Evolutionary conservation across 2,888 invertebrate species (phyloP).

Genomic region (Vesta saturnalis): DNA sequence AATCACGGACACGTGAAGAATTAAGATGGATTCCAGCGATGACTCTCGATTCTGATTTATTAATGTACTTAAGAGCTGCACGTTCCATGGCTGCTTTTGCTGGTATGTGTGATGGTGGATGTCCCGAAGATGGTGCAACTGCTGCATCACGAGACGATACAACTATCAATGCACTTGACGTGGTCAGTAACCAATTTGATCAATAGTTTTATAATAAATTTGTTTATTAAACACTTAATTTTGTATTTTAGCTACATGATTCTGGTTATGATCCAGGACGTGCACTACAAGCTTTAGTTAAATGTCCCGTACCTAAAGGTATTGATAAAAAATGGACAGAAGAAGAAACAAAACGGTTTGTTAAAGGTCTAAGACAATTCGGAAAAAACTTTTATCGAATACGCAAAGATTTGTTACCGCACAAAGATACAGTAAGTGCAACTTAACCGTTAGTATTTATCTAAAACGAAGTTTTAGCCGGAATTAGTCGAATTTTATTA

Average conservation of each 20-base stretch:
- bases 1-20: slow-evolving; percentile 77
- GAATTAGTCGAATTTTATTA: slow-evolving; percentile 99
- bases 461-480: slow-evolving; percentile 66
- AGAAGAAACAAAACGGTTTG: slow-evolving; percentile 97
- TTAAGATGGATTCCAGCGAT: slow-evolving; percentile 95
- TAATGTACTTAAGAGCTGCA: slow-evolving; percentile 97
- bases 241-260: slow-evolving; percentile 80
- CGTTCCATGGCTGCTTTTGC: slow-evolving; percentile 99
- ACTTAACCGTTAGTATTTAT: slow-evolving; percentile 21
- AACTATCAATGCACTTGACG: slow-evolving; percentile 96
- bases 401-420: slow-evolving; percentile 93
- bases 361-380: slow-evolving; percentile 97
- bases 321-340: slow-evolving; percentile 98
- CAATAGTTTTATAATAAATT: too few relatives aligned
- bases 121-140: slow-evolving; percentile 95
- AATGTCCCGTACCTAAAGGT: slow-evolving; percentile 96
- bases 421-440: slow-evolving; percentile 87
- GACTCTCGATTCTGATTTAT: slow-evolving; percentile 91
- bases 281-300: slow-evolving; percentile 95
- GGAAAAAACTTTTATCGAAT: slow-evolving; percentile 99
- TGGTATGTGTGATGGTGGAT: slow-evolving; percentile 97
- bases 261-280: slow-evolving; percentile 96
- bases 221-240: neutral
- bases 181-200: slow-evolving; percentile 67
- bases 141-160: slow-evolving; percentile 98